Evolutionary conservation across 2,797 vertebrate genomes (phyloP), one percentile per base, ranked within the genome.

Genomic region (Dryobates pubescens): DNA sequence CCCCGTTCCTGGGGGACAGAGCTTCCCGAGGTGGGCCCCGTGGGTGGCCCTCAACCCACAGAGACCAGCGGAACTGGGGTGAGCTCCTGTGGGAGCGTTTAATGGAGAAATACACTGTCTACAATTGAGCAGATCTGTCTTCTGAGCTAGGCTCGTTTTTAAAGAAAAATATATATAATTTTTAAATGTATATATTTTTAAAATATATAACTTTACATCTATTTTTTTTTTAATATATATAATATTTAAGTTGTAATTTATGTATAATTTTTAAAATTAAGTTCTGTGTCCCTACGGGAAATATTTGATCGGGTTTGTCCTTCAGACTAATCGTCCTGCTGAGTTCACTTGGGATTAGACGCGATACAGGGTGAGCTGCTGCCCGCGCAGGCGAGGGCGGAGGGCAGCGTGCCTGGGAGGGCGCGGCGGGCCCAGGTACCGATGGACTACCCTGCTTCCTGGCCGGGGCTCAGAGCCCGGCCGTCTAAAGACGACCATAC

Each of bases 1-100:
- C 4, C 3, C 19, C 7, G 5, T 19, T n/a, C 41, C 9, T 57
- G 15, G 5, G 0, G 0, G 8, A 59, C 16, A 3, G 1, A 3
- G 7, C 16, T 80, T 49, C 9, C 17, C 1, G 9, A 49, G 30
- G 15, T 49, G 34, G 9, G 16, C 14, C 5, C 7, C 4, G 6
- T 32, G 7, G 5, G 6, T 57, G 9, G 8, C 27, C 10, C 4
- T 70, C 3, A 4, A 3, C 5, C 36, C 1, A 0, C 1, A 0
- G 30, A 32, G 5, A 13, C 6, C 26, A 19, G 12, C 0, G 2
- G 32, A 38, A 53, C 2, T 13, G 5, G 13, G 4, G 2, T n/a
- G 54, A 75, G 20, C 24, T 32, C 9, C 26, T 41, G 7, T 0
- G 1, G 20, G 22, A 41, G 12, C 1, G 7, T 17, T 51, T 43